Evolutionary conservation across 2,888 invertebrate species (phyloP), one percentile per base, ranked within the genome.

Genomic region (Spisula solida): DNA sequence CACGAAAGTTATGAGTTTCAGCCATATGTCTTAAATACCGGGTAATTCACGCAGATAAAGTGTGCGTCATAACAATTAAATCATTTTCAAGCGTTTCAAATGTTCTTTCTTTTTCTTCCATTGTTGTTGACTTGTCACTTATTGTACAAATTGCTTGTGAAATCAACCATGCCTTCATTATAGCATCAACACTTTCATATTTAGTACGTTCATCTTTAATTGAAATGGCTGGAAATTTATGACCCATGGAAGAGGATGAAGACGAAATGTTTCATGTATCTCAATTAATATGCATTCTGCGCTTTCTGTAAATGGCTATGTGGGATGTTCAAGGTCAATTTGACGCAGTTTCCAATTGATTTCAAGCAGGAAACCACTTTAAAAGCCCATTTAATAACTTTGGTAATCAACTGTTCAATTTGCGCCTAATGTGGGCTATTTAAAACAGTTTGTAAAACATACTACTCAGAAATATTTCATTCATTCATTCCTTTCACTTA

Each of bases 361-460:
- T 75, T 66, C 16, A 31, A 75, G 75, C 75, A 25, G 5, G 70
- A 75, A 75, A 75, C 75, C 75, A 75, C 75, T 75, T 75, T 75
- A 75, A 75, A 75, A 34, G 75, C 14, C 34, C 16, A 16, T 31
- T 75, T 75, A 75, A 75, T 75, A 31, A 14, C 29, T 60, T 20
- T 48, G 48, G 78, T 75, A 75, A 82, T 87, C 82, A 87, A 82
- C 75, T 82, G 82, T 82, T 87, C 87, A 82, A 87, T 82, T 87
- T 87, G 29, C 82, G 34, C 75, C 82, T 82, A 87, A 87, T 82
- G 78, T 78, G 82, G 41, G 41, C 82, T 60, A 75, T 82, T 86
- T 14, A 81, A 81, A 86, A 80, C 81, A 86, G 47, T 86, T 85
- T 81, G 48, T 86, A 80, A 85, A 81, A 51, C 81, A 70, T 78